These are phyloP conservation scores for Bursaphelenchus okinawaensis DNA, from an alignment of 2,888 invertebrate genomes.

Conservation along the genomic window DNA sequence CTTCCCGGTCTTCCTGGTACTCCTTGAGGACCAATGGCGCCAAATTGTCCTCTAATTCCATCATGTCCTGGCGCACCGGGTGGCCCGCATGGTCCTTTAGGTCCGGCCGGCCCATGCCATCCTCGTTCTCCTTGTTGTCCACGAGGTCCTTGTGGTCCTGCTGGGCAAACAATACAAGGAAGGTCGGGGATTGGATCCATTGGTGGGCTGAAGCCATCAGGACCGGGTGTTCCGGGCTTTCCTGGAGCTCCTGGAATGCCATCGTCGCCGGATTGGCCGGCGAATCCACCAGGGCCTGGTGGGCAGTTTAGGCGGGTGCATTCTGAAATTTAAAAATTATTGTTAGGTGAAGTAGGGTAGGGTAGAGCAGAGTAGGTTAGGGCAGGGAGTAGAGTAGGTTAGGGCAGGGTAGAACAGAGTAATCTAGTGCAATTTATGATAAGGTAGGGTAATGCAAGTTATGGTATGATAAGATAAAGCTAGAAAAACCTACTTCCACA, in stretches of 20 bases:
- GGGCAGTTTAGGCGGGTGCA: neutral
- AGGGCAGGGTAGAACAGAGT: neutral
- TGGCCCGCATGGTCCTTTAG: conserved; percentile 27
- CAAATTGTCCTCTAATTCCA: neutral
- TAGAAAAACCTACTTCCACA: neutral
- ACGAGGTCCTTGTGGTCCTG: conserved; percentile 12
- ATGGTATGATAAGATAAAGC: neutral
- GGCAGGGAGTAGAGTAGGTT: neutral
- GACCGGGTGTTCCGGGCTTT: conserved; percentile 13
- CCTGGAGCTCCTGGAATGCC: conserved; percentile 13
- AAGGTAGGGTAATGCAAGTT: too few species aligned
- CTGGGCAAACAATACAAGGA: conserved; percentile 15
- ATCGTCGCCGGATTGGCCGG: conserved; percentile 14
- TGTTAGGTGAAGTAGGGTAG: neutral
- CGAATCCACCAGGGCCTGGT: neutral
- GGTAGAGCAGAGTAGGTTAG: neutral
- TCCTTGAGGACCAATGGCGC: conserved; percentile 28
- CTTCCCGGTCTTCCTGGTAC: conserved; percentile 1
- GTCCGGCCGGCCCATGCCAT: conserved; percentile 27
- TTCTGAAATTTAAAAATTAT: neutral
- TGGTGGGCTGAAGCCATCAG: conserved; percentile 14
- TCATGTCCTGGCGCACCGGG: conserved; percentile 33
- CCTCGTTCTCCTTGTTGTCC: conserved; percentile 41
- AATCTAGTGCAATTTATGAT: neutral
- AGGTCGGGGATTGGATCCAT: conserved; percentile 18